Percentiles rank a stretch among this genome's conserved stretches.
These are phyloP conservation scores for Tetheella fluctuosa DNA, from an alignment of 2,888 invertebrate genomes.

Conservation along the genomic window DNA sequence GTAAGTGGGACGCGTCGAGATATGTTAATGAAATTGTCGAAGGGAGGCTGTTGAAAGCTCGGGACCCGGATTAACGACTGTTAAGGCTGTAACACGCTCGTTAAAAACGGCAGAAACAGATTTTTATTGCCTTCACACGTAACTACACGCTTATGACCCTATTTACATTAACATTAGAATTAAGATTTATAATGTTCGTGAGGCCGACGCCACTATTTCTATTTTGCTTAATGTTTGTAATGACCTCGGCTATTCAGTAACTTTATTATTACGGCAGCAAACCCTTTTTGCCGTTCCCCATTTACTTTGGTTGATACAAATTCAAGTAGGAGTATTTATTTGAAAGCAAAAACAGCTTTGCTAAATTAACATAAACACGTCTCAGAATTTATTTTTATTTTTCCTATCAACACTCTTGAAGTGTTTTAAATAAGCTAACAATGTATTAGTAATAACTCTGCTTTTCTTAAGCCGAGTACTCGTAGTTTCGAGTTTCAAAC, in stretches of 20 bases:
- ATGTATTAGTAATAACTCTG: background rate
- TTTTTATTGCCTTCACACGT: constrained; percentile 32
- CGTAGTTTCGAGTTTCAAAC: background rate
- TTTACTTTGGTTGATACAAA: background rate
- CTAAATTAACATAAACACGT: background rate
- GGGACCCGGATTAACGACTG: constrained; percentile 41
- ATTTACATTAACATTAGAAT: constrained; percentile 13
- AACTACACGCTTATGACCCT: constrained; percentile 7
- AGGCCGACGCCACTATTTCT: constrained; percentile 1
- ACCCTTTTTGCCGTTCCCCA: background rate
- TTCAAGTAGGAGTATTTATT: background rate
- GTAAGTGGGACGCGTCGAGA: constrained; percentile 12
- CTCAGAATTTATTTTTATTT: background rate
- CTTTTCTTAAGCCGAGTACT: background rate
- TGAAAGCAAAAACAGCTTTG: background rate
- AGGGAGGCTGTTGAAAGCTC: constrained; percentile 30
- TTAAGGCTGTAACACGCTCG: constrained; percentile 42
- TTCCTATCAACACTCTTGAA: background rate
- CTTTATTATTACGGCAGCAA: background rate
- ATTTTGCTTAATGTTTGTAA: constrained; percentile 6
- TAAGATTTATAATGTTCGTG: constrained; percentile 11
- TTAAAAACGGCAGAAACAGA: constrained; percentile 36
- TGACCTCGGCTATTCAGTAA: constrained; percentile 2
- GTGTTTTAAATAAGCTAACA: constrained; percentile 3
- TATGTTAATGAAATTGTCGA: constrained; percentile 45